Evolutionary conservation across 2,888 invertebrate genomes (phyloP), one percentile per base, ranked within the genome.

Genomic region (Tiliacea citrago): DNA sequence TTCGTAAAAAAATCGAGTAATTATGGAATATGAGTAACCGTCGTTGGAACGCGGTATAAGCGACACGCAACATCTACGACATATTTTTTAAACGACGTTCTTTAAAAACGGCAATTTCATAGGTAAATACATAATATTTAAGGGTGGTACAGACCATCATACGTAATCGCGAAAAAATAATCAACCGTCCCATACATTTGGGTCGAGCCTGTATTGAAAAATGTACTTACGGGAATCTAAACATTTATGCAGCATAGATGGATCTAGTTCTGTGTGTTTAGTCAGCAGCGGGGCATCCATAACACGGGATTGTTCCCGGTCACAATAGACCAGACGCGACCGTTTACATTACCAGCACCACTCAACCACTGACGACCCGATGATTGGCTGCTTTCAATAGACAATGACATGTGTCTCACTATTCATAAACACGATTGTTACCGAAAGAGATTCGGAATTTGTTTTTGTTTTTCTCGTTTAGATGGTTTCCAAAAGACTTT

Each of bases 241-340:
- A 72, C 42, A 70, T 42, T 24, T 61, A 61, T 73, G 49, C n/a
- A 73, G 49, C 18, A 84, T 60, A 67, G 63, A 81, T 75, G 70
- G 66, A 80, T 81, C 61, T 77, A 84, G 75, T 88, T 82, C 86
- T 79, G 79, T 82, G 79, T 66, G 76, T 79, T 91, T 92, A 94
- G 90, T 95, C 94, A 95, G 90, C 90, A 88, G 77, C 81, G 88
- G 91, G 89, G 93, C 92, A 95, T 94, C 92, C 93, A 94, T 91
- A 95, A 95, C 95, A 95, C 81, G 87, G 90, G 87, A 95, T 96
- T 95, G 95, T 95, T 94, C 87, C 79, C 81, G 79, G 81, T 81
- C 89, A 94, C 95, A 95, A 94, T 95, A 90, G 91, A 88, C 86
- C 88, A 91, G 90, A 86, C 84, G 88, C 89, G 90, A 85, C 84